Conservation (phyloP, 2,888 invertebrate species). For the Anthrax anthrax region DNA sequence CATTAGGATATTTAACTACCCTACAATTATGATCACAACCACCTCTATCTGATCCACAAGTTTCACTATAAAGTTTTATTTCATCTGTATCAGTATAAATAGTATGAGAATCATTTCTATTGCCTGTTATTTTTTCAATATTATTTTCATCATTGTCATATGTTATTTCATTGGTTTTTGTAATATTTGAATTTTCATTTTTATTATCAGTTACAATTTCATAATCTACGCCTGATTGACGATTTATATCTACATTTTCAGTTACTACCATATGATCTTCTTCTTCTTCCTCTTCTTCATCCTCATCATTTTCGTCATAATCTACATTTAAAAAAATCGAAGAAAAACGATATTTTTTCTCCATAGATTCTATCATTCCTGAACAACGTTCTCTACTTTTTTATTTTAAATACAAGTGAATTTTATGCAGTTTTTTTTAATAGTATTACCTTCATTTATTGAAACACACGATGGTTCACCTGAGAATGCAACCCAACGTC, state of each 20-base stretch:
- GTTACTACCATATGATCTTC: background rate
- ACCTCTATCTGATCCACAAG: conserved; percentile 33
- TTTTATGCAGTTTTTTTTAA: background rate
- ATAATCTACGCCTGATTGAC: background rate
- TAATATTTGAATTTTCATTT: background rate
- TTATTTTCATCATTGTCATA: conserved; percentile 19
- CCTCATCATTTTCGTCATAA: conserved; percentile 2
- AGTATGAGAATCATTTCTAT: conserved; percentile 9
- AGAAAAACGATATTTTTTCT: no score
- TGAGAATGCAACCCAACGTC: conserved; percentile 44
- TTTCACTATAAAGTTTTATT: conserved; percentile 16
- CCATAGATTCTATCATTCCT: no score
- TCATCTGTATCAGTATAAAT: background rate
- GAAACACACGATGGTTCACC: conserved; percentile 40
- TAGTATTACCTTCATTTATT: conserved; percentile 1
- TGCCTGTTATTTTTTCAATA: conserved; percentile 9
- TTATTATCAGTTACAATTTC: background rate
- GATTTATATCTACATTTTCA: background rate
- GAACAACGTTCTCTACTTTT: no score
- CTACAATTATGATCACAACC: conserved; percentile 39
- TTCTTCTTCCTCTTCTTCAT: conserved; percentile 1
- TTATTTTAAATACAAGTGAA: no score
- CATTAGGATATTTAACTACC: conserved; percentile 27
- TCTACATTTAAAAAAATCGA: background rate
- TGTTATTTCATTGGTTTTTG: background rate